Evolutionary conservation across 2,797 vertebrate genomes (phyloP).

Genomic region (Mionectes olivaceus): DNA sequence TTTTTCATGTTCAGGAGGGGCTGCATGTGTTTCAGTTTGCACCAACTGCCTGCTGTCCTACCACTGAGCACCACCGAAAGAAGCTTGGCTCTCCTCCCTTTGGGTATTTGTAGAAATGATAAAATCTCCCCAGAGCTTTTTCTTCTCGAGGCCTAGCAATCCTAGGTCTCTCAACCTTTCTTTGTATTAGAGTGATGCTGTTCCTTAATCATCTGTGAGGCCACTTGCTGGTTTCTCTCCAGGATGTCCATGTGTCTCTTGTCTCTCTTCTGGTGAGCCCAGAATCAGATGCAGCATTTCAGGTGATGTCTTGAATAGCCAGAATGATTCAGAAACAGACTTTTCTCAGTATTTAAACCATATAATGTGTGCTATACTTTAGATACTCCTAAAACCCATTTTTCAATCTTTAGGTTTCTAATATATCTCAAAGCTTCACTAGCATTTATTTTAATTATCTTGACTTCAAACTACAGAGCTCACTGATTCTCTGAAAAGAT

Average conservation of each 20-base stretch:
- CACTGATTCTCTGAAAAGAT: slow-evolving; percentile 34
- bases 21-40: background rate
- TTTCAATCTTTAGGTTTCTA: background rate
- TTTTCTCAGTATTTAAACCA: background rate
- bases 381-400: background rate
- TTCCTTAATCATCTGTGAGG: background rate
- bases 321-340: background rate
- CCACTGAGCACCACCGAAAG: background rate
- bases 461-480: slow-evolving; percentile 36
- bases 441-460: slow-evolving; percentile 50
- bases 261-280: background rate
- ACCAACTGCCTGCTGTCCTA: background rate
- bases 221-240: background rate
- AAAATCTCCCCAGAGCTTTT: background rate
- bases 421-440: background rate
- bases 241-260: background rate
- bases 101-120: background rate
- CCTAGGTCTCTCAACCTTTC: background rate
- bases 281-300: background rate
- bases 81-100: accelerated
- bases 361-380: background rate
- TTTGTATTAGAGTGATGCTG: background rate
- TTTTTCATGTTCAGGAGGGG: background rate
- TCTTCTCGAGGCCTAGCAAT: background rate
- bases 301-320: background rate